A percentile compares a stretch with the other conserved stretches of the same genome.
Conservation (phyloP, 2,888 invertebrate genomes). For the Muscina levida region DNA sequence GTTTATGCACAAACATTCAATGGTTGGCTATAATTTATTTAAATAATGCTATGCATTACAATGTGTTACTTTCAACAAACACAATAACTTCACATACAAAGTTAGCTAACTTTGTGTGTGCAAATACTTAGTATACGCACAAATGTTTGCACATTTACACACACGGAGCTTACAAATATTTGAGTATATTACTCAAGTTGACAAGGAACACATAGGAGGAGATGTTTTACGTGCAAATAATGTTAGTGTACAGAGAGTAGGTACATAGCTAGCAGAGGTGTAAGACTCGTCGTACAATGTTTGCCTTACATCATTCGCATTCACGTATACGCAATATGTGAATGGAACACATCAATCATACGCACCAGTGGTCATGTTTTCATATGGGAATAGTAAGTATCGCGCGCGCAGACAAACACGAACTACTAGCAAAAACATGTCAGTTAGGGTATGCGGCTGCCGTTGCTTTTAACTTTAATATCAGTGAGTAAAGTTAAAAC, state of each 20-base stretch:
- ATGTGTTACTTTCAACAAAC: not conserved
- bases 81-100: too few relatives aligned
- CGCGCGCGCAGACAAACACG: too few relatives aligned
- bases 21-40: constrained; percentile 1
- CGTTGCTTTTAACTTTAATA: too few relatives aligned
- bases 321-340: constrained; percentile 12
- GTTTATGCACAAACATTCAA: constrained; percentile 12
- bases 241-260: too few relatives aligned
- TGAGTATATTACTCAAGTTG: not conserved
- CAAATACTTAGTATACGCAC: not conserved
- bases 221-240: not conserved
- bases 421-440: too few relatives aligned
- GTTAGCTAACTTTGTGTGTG: constrained; percentile 16
- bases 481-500: too few relatives aligned
- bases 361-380: not conserved
- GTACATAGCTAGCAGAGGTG: not conserved
- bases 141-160: not conserved
- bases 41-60: constrained; percentile 3
- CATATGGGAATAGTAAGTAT: not conserved
- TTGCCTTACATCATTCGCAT: not conserved
- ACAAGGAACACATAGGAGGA: not conserved
- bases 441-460: too few relatives aligned
- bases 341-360: constrained; percentile 4
- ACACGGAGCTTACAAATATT: not conserved
- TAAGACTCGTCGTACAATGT: not conserved